Evolutionary conservation across 2,888 invertebrate genomes (phyloP), one percentile per base, ranked within the genome.

Genomic region (Lasioglossum zephyrum): DNA sequence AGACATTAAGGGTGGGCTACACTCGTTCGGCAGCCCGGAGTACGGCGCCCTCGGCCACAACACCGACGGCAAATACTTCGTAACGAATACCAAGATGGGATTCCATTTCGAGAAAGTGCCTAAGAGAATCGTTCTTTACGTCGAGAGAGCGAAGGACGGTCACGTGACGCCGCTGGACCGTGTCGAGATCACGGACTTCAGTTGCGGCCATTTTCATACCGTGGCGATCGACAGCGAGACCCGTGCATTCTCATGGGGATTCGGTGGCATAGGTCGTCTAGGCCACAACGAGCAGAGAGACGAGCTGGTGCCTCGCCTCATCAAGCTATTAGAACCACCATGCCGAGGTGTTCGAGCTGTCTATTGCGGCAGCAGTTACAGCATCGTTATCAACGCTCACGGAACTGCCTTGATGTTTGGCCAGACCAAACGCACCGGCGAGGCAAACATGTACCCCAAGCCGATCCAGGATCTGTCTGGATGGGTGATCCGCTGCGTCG

Each of bases 381-480:
- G 98, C 93, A 96, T 99, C 92, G 98, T 97, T 13, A 96, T 98
- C 82, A 98, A 98, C 92, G 98, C 95, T 0, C 95, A 95, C 69
- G 95, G 95, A 5, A 91, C 92, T 22, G 94, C 93, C 26, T 81
- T 95, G 73, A 93, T 99, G 95, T 99, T 99, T 95, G 99, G 99
- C 0, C 98, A 98, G 94, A 98, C 98, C 0, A 99, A 99, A 94
- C 97, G 98, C 82, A 98, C 98, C 0, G 99, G 99, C 0, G 99
- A 99, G 94, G 99, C 99, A 4, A 98, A 98, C 92, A 99, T 99
- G 99, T 99, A 99, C 94, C 99, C 99, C 0, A 99, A 99, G 94
- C 98, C 98, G 0, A 97, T 99, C 4, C 98, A 98, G 92, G 99
- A 99, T 95, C 96, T 99, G n/a, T 97, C 97, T 86, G 99, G 99